These are phyloP conservation scores for Conops quadrifasciatus DNA, from an alignment of 2,888 invertebrate species.

Conservation along the genomic window DNA sequence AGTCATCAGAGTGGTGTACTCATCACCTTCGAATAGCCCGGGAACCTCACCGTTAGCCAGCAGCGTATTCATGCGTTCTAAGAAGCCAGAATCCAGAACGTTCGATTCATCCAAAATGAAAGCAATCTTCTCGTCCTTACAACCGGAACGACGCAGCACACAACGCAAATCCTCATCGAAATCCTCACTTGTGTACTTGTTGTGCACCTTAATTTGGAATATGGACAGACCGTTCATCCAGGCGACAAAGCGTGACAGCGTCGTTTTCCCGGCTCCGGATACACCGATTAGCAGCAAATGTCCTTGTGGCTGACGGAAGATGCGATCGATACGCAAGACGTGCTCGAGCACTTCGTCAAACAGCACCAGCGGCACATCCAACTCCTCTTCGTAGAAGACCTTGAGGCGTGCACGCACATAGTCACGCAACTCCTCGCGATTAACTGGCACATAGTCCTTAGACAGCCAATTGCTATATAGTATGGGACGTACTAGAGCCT, in stretches of 20 bases:
- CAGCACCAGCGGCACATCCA: conserved; percentile 96
- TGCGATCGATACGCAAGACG: conserved; percentile 96
- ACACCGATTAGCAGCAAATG: conserved; percentile 97
- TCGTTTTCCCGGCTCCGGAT: conserved; percentile 99
- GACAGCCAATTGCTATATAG: conserved; percentile 99
- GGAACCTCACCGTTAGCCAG: conserved; percentile 98
- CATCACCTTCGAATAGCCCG: conserved; percentile 94
- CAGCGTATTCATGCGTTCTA: conserved; percentile 99
- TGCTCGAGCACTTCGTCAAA: conserved; percentile 99
- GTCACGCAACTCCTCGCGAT: conserved; percentile 91
- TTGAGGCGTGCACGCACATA: conserved; percentile 97
- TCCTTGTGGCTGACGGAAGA: conserved; percentile 99
- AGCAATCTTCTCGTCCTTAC: conserved; percentile 97
- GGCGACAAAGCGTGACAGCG: conserved; percentile 97
- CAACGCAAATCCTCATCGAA: conserved; percentile 98
- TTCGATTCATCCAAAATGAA: conserved; percentile 99
- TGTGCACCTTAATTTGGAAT: conserved; percentile 99
- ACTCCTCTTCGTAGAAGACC: conserved; percentile 99
- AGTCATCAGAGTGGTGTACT: conserved; percentile 98
- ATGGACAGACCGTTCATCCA: conserved; percentile 99
- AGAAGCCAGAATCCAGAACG: conserved; percentile 96
- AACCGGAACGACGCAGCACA: conserved; percentile 84
- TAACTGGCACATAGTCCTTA: conserved; percentile 97
- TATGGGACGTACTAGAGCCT: conserved; percentile 91
- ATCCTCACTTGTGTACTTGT: conserved; percentile 98